Base-by-base conservation (phyloP, 2,797 vertebrate genomes). In the Iguana delicatissima region DNA sequence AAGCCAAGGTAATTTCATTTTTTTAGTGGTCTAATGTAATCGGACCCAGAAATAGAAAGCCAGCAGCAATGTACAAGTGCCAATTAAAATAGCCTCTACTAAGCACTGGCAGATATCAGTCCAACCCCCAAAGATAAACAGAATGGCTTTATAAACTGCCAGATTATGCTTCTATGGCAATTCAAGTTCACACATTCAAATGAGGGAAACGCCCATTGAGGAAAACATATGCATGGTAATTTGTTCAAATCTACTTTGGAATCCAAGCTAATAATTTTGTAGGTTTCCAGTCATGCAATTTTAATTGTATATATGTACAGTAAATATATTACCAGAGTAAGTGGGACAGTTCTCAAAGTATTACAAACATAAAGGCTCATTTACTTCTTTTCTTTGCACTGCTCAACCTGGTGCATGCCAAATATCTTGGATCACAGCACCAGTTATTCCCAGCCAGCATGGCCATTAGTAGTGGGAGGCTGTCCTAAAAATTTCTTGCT, bases 171-270 rank as follows among this genome's bases (percentile, higher is more conserved):
- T 64, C 42, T 62, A 52, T 4, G 4, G 62, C 59, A 50, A 84
- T 16, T 55, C 52, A 42, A 67, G 72, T 24, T 35, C 57, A 22
- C 29, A 6, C 6, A 35, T 84, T 80, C 20, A 35, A 26, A 62
- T 35, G 14, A 59, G 29, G 50, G 12, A 7, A n/a, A 67, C 1
- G 9, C 10, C 69, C 35, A 29, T 9, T 14, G 74, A 85, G 29
- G 9, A 89, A 85, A 52, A 52, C 52, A 46, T 46, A 46, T 83
- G 13, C 59, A 26, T 46, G 18, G 26, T n/a, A 77, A 77, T 35
- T 76, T 62, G 72, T 84, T 76, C 55, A 80, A 80, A 57, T 85
- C 9, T 89, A 57, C 46, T 35, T 26, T 79, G 14, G 72, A 77
- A 89, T 72, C 35, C 18, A 80, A 86, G 8, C 64, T 32, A 80